Conservation (phyloP, 2,113 vertebrate genomes). For the Tyrannus savana region DNA sequence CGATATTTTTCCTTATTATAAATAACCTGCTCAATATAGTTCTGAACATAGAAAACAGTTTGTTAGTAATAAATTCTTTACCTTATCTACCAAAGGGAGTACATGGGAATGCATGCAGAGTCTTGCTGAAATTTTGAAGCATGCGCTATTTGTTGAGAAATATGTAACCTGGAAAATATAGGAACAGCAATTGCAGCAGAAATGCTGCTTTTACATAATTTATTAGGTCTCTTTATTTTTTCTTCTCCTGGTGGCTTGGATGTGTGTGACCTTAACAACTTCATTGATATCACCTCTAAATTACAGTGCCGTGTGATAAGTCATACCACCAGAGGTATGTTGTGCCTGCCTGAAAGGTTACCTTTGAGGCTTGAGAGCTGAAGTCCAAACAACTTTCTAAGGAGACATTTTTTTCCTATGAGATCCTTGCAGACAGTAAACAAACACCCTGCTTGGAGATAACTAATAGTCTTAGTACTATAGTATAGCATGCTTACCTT, state of each 20-base stretch:
- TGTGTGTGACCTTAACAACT: not conserved
- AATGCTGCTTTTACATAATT: not conserved
- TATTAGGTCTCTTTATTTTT: not conserved
- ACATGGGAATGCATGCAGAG: not conserved
- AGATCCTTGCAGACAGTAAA: not conserved
- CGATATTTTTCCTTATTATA: not conserved
- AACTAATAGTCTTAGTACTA: not conserved
- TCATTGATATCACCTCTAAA: not conserved
- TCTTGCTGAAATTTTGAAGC: not conserved
- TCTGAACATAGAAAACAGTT: not conserved
- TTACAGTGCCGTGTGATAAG: not conserved
- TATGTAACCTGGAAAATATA: not conserved
- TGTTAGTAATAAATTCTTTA: not conserved
- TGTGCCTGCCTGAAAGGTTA: not conserved
- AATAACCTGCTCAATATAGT: not conserved
- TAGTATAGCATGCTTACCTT: not conserved
- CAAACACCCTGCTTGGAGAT: not conserved
- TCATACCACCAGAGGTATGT: not conserved
- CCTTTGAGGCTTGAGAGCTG: not conserved
- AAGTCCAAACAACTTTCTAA: not conserved
- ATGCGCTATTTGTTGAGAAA: not conserved
- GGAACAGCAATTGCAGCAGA: not conserved
- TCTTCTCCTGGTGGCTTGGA: not conserved
- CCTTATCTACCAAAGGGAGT: not conserved
- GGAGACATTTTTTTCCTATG: not conserved